Evolutionary conservation across 2,888 invertebrate species (phyloP), one percentile per base, ranked within the genome.

Genomic region (Folsomia manolachei): DNA sequence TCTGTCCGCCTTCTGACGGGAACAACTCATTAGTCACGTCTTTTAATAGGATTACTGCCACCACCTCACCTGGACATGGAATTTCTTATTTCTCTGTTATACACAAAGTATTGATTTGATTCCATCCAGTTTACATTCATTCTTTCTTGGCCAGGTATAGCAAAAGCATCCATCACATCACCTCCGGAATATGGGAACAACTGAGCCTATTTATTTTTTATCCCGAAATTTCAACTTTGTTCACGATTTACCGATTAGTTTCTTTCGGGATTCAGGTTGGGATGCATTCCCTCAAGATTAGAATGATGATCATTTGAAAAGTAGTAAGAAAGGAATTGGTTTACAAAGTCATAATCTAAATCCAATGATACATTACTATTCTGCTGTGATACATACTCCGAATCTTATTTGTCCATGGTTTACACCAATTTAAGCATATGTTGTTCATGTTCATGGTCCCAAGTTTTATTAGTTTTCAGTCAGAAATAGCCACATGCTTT

Each of bases 1-100:
- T 39, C 39, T n/a, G 39, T 39, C 39, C 14, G 39, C 4, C 39
- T 39, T 14, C 21, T 27, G 25, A 26, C n/a, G 63, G 19, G n/a
- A n/a, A n/a, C 27, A 27, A 27, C 63, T 63, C 63, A 63, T 63
- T 63, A 63, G 63, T 63, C 63, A 63, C n/a, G 63, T 63, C 63
- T 63, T 63, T 63, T 26, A 56, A 56, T 56, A 56, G 56, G 56
- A 56, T 56, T 56, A 56, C 56, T 14, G n/a, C n/a, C n/a, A n/a
- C 14, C 56, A 56, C 56, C 56, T 56, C 51, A 51, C 7, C 56
- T 56, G 27, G 63, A 27, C 63, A 25, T n/a, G 26, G 7, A 4
- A 39, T 4, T 39, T 39, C 14, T 14, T 14, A 39, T 14, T 39
- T 39, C 39, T 4, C 4, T 39, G 7, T 39, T 39, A 4, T 39